These are phyloP conservation scores for Indri indri DNA, from an alignment of 2,113 vertebrate genomes.

Conservation along the genomic window DNA sequence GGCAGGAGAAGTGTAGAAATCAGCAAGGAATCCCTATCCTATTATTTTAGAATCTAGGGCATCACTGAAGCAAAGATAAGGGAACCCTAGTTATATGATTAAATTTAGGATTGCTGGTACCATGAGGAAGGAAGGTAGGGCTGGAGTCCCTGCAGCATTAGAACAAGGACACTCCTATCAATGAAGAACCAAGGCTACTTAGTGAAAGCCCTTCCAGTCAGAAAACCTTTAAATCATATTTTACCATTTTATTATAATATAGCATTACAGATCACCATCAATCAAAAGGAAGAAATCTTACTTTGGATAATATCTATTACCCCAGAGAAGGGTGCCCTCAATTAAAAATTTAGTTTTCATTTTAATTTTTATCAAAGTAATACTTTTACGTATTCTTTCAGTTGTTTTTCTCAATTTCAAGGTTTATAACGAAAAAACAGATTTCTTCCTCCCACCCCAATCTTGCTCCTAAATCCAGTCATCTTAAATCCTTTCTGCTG, in stretches of 20 bases:
- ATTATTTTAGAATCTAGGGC: background rate
- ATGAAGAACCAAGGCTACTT: background rate
- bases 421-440: background rate
- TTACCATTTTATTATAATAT: background rate
- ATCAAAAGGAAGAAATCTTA: background rate
- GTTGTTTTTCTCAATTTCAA: background rate
- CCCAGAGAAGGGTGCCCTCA: background rate
- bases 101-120: background rate
- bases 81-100: background rate
- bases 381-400: background rate
- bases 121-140: background rate
- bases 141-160: background rate
- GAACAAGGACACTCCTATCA: background rate
- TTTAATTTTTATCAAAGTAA: constrained; percentile 13
- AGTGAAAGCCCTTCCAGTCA: background rate
- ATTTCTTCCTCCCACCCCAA: background rate
- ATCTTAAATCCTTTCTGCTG: background rate
- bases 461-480: background rate
- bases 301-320: background rate
- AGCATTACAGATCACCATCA: background rate
- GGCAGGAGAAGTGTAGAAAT: background rate
- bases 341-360: constrained; percentile 14
- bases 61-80: constrained; percentile 13
- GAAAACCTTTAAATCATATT: background rate
- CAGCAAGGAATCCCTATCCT: background rate